Evolutionary conservation across 2,797 vertebrate species (phyloP), one percentile per base, ranked within the genome.

Genomic region (Discoglossus pictus): DNA sequence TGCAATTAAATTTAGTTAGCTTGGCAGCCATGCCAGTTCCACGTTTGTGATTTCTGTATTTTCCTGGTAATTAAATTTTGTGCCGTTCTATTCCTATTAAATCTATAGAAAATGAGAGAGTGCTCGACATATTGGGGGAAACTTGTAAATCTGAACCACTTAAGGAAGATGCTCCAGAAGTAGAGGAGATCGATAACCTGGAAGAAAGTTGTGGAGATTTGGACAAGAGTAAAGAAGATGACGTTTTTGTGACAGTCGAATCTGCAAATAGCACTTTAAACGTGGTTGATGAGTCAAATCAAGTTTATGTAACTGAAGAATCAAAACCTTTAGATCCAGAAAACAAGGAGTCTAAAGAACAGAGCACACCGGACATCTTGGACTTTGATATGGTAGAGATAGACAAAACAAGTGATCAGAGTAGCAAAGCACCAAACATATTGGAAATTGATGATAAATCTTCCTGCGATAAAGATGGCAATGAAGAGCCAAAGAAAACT

Each of bases 31-130:
- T 92, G 88, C 92, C 92, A 91, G 87, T 93, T 93, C 95, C 93
- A 89, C 92, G 80, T 88, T 92, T 92, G 91, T 90, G 88, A 92
- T 93, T 96, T 91, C 91, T 97, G 89, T 97, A 90, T 95, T 93
- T 96, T 92, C 93, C 93, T 97, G 94, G 94, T 98, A 88, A 97
- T 97, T 98, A 97, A 98, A 97, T 93, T 87, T 85, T 95, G 86
- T 96, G 92, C 93, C 92, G 94, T 98, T 98, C 94, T 98, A 97
- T 98, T 98, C 96, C 95, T 96, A 94, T 99, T 98, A 97, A 95
- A 97, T 97, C 94, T 94, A 93, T 98, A 98, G 96, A 98, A 95
- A 94, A 94, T 95, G 95, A 95, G 90, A 98, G 95, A 94, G 93
- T 97, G 94, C 94, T 95, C 90, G 94, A 86, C 80, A 87, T 86